Percentiles rank a stretch among this genome's conserved stretches.
Evolutionary conservation across 1,140 invertebrate species (phyloP).

Genomic region (Calephelis virginiensis): DNA sequence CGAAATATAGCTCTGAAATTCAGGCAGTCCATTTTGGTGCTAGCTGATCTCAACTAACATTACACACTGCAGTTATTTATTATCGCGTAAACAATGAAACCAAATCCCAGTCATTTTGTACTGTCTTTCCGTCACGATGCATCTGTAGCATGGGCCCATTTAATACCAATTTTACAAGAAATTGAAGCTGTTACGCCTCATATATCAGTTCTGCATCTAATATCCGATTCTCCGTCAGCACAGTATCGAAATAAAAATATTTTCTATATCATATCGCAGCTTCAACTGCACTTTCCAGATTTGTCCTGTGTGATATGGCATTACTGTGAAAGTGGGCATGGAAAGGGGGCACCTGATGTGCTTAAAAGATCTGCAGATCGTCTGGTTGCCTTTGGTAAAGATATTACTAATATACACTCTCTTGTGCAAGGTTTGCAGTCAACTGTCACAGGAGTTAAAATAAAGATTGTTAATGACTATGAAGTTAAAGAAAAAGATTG

Average conservation of each 20-base stretch:
- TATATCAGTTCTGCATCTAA: neutral
- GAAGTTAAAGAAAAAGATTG: neutral
- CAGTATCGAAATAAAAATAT: constrained; percentile 3
- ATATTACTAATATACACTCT: neutral
- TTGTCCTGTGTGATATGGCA: neutral
- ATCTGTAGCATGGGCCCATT: neutral
- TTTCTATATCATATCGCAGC: neutral
- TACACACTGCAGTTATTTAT: constrained; percentile 44
- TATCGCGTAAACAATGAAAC: neutral
- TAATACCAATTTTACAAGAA: constrained; percentile 6
- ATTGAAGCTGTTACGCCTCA: neutral
- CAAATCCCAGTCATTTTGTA: neutral
- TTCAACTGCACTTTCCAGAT: neutral
- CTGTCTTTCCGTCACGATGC: neutral
- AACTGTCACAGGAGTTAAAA: no score
- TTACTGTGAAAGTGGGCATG: constrained; percentile 3
- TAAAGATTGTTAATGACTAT: no score
- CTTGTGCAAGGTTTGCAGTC: neutral
- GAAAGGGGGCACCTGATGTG: neutral
- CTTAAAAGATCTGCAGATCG: constrained; percentile 2
- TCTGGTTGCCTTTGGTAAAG: neutral
- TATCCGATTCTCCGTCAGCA: neutral
- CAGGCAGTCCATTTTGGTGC: constrained; percentile 49
- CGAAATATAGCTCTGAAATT: constrained; percentile 48
- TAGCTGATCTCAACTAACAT: constrained; percentile 36